Percentiles rank a stretch among this genome's conserved stretches.
Evolutionary conservation across 2,113 vertebrate species (phyloP).

Genomic region (Mobula hypostoma): DNA sequence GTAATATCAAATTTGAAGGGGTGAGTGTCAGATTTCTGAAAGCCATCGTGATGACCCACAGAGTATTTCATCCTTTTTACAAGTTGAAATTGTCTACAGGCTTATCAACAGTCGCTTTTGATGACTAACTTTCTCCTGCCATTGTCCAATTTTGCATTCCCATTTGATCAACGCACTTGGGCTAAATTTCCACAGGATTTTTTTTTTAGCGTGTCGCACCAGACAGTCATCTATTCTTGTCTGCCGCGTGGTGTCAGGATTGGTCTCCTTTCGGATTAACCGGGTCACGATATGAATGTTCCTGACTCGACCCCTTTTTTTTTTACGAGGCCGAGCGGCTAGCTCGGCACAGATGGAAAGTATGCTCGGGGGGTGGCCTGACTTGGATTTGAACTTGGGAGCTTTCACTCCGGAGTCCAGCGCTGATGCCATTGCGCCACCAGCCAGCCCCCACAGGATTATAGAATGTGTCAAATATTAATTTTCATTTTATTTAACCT

Average conservation of each 20-base stretch:
- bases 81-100: not conserved
- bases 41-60: not conserved
- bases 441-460: not conserved
- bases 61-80: not conserved
- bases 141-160: not conserved
- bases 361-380: too few species aligned
- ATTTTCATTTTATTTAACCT: not conserved
- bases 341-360: too few species aligned
- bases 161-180: not conserved
- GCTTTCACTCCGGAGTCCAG: too few species aligned
- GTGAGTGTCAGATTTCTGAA: not conserved
- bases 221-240: too few species aligned
- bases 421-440: too few species aligned
- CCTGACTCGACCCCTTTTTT: too few species aligned
- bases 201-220: too few species aligned
- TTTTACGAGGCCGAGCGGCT: too few species aligned
- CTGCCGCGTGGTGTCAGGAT: too few species aligned
- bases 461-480: not conserved
- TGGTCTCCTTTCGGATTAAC: too few species aligned
- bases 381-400: too few species aligned
- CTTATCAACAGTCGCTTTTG: not conserved
- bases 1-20: not conserved
- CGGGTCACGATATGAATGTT: too few species aligned
- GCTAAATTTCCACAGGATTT: not conserved
- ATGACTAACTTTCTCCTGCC: not conserved